Evolutionary conservation across 2,888 invertebrate species (phyloP), one percentile per base, ranked within the genome.

Genomic region (Trachelus troglodyta): DNA sequence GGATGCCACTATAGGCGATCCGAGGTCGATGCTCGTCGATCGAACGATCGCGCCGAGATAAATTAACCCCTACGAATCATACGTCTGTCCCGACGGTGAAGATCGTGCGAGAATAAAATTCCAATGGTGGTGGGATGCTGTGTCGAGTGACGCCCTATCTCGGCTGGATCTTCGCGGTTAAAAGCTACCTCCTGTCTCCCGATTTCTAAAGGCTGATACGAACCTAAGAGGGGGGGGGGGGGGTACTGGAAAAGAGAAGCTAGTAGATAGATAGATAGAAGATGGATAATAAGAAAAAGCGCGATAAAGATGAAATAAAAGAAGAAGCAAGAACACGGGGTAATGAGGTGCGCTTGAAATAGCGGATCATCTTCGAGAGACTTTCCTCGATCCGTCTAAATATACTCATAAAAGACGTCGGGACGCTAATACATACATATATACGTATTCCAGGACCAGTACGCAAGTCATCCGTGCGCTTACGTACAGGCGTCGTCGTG

Each of bases 321-420:
- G 23, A 23, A 9, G 68, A 23, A 56, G 68, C 76, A 76, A 76
- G 79, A 76, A 76, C 77, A 73, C 69, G 80, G 68, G 77, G 69
- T 75, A 30, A 30, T 15, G 35, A 34, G 76, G 74, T 78, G 74
- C 77, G 84, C 86, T 84, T 82, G 83, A 87, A 88, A 88, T 88
- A 88, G 87, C 86, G 75, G 83, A 86, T 85, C 85, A 84, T 84
- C 82, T 83, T 82, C 80, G 79, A 76, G 81, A 73, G 81, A 84
- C 83, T 85, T 84, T 85, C 81, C 85, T 83, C 82, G 79, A 84
- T 85, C 82, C 79, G 77, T 81, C 83, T 85, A 83, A 85, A 83
- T 83, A 83, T 85, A 85, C 79, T 82, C 78, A 80, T 81, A 85
- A 83, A 84, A 83, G 80, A 77, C 40, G 69, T 75, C 35, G 74